These are phyloP conservation scores for Diplogasteroides magnus DNA, from an alignment of 1,140 invertebrate species.

Conservation along the genomic window DNA sequence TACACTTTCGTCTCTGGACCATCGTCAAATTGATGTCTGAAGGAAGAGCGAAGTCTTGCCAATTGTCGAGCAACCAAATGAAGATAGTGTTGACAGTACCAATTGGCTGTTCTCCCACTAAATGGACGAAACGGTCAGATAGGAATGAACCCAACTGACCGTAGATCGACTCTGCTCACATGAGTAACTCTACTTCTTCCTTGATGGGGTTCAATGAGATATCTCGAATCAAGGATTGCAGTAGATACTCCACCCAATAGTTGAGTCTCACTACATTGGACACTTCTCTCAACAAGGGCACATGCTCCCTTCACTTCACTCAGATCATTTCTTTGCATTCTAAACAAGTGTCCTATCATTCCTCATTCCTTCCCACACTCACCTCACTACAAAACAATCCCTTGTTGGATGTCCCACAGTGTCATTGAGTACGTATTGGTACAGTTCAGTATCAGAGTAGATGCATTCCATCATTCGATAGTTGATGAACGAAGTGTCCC, in stretches of 20 bases:
- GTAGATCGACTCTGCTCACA: slow-evolving; percentile 23
- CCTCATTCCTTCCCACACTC: no score
- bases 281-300: slow-evolving; percentile 20
- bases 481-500: slow-evolving; percentile 25
- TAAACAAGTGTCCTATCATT: background rate
- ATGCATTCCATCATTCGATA: slow-evolving; percentile 17
- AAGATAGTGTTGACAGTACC: slow-evolving; percentile 23
- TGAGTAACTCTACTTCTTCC: slow-evolving; percentile 21
- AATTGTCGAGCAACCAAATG: slow-evolving; percentile 18
- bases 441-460: slow-evolving; percentile 23
- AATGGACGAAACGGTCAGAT: background rate
- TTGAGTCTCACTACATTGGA: slow-evolving; percentile 20
- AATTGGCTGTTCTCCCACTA: slow-evolving; percentile 19
- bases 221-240: slow-evolving; percentile 17
- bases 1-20: slow-evolving; percentile 28
- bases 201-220: slow-evolving; percentile 23
- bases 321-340: slow-evolving; percentile 13
- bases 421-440: slow-evolving; percentile 28
- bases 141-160: slow-evolving; percentile 11
- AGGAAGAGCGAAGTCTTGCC: slow-evolving; percentile 21
- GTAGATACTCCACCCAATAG: slow-evolving; percentile 23
- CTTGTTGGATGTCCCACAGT: slow-evolving; percentile 26
- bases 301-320: slow-evolving; percentile 21
- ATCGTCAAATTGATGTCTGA: slow-evolving; percentile 12
- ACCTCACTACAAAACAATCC: slow-evolving; percentile 25